Percentiles rank a stretch among this genome's conserved stretches.
Evolutionary conservation across 1,140 invertebrate species (phyloP).

Genomic region (Zaprionus inermis): DNA sequence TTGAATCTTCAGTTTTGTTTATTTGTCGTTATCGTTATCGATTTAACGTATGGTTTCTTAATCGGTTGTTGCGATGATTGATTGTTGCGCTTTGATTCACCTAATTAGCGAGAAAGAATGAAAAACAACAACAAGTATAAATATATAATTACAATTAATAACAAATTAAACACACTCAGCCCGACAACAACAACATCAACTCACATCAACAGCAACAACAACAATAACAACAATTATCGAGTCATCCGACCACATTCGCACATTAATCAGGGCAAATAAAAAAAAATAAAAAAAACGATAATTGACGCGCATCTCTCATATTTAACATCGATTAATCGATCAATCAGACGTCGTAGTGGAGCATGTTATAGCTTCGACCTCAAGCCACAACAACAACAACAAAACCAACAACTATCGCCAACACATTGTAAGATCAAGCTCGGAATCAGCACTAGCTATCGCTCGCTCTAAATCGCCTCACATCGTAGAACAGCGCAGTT

Average conservation of each 20-base stretch:
- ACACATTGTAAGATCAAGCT: constrained; percentile 6
- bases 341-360: constrained; percentile 47
- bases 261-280: constrained; percentile 10
- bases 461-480: constrained; percentile 16
- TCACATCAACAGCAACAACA: constrained; percentile 10
- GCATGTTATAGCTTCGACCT: constrained; percentile 34
- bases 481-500: not conserved
- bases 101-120: constrained; percentile 76
- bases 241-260: constrained; percentile 1
- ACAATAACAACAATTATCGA: constrained; percentile 5
- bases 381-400: constrained; percentile 13
- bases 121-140: constrained; percentile 20
- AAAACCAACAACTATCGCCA: constrained; percentile 3
- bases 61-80: constrained; percentile 64
- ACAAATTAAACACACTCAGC: constrained; percentile 10
- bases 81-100: constrained; percentile 80
- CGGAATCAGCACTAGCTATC: constrained; percentile 30
- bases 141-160: constrained; percentile 13
- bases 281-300: not conserved
- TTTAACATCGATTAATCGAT: constrained; percentile 5
- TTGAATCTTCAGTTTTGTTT: constrained; percentile 27
- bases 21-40: constrained; percentile 23
- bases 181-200: constrained; percentile 15
- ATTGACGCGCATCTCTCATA: constrained; percentile 9
- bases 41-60: constrained; percentile 38